Base-by-base conservation (phyloP, 2,888 invertebrate genomes). In the Girardia tigrina region DNA sequence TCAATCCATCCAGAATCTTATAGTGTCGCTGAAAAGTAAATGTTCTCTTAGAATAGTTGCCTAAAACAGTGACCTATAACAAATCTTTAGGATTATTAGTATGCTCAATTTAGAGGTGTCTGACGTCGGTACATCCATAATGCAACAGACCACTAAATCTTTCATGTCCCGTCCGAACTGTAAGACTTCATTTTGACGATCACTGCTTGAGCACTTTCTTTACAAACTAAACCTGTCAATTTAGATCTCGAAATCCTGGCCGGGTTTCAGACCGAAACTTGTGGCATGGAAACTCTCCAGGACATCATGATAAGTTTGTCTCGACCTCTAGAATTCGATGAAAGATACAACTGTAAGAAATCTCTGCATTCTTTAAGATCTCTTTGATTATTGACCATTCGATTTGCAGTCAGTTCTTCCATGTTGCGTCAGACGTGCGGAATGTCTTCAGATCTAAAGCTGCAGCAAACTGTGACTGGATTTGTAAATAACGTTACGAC, bases 1-100 rank as follows among this genome's bases (percentile, higher is more conserved):
- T 90, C 90, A 84, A 90, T 94, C 78, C 94, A 94, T 86, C 94
- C 94, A 0, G 94, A 94, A 84, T 91, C 92, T 71, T 94, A 94
- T 81, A 83, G 84, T 8, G 81, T 89, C 28, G 90, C 91, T 0
- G 85, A 88, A 80, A 86, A 86, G 42, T 73, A 29, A 23, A 56
- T 4, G 4, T 56, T n/a, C 4, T 56, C n/a, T 12, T 36, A 12
- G n/a, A 8, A n/a, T n/a, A 20, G 8, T 12, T 20, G 23, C 4
- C 6, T 12, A 12, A n/a, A 56, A 56, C 23, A 16, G n/a, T n/a
- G n/a, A n/a, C 23, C 6, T 56, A 12, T 8, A 56, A 20, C 23
- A 20, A n/a, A 56, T 36, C 8, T 56, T 56, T 4, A 56, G 56
- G 23, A 56, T 56, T 56, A 56, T 56, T 16, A 4, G 23, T 12